phyloP scores from a whole-genome alignment of 2,888 invertebrate genomes.

The Mechanitis messenoides region DNA sequence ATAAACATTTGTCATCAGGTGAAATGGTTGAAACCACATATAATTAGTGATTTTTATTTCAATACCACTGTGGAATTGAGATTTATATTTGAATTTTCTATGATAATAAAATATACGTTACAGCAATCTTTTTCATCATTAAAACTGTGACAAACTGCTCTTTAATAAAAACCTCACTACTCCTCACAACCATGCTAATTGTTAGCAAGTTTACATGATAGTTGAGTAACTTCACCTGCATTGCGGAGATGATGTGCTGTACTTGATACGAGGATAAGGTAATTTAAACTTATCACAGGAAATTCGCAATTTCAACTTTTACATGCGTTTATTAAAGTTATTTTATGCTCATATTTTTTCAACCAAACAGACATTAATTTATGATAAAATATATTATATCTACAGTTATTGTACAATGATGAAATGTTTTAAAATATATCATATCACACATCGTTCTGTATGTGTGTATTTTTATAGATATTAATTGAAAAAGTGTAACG shows the following conservation, averaged over 20 bases:
- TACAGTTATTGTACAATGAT: no score
- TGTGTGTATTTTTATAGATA: no score
- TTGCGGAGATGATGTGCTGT: constrained; percentile 33
- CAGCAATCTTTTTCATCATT: background rate
- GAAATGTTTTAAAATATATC: no score
- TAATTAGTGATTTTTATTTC: background rate
- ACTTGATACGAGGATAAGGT: constrained; percentile 5
- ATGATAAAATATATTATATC: no score
- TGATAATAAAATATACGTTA: background rate
- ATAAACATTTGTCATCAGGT: constrained; percentile 17
- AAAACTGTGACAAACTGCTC: background rate
- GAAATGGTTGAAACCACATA: constrained; percentile 13
- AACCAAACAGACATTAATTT: no score
- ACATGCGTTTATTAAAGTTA: constrained; percentile 1
- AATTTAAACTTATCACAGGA: constrained; percentile 6
- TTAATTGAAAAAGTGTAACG: no score
- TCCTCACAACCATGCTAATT: constrained; percentile 13
- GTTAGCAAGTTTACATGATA: constrained; percentile 29
- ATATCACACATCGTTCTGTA: no score
- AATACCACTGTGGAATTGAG: no score
- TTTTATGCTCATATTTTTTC: no score
- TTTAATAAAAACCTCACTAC: background rate
- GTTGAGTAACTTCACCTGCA: constrained; percentile 39
- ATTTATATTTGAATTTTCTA: no score
- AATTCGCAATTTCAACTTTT: constrained; percentile 5